Conservation (phyloP, 2,888 invertebrate genomes). For the Aporophyla nigra region DNA sequence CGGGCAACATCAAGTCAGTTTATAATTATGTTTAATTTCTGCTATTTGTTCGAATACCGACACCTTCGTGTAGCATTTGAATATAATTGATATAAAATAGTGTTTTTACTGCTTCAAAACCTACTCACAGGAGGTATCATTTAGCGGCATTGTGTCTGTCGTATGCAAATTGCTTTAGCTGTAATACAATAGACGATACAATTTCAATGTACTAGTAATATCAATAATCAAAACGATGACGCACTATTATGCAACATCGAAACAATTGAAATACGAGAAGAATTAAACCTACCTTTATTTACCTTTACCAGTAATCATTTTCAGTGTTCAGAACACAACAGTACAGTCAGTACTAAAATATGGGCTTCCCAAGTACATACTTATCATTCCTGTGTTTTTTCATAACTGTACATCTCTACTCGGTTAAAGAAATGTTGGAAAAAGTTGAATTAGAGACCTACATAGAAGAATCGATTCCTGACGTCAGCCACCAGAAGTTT, state of each 20-base stretch:
- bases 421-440: constrained; percentile 14
- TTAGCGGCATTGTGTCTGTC: not conserved
- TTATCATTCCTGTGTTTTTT: constrained; percentile 14
- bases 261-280: constrained; percentile 34
- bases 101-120: not conserved
- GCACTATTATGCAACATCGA: constrained; percentile 24
- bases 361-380: constrained; percentile 19
- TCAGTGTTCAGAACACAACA: constrained; percentile 1
- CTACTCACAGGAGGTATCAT: not conserved
- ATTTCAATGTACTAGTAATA: constrained; percentile 15
- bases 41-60: too few relatives aligned
- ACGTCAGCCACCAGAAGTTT: constrained; percentile 77
- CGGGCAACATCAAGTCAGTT: too few relatives aligned
- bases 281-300: not conserved
- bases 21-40: too few relatives aligned
- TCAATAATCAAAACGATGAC: constrained; percentile 29
- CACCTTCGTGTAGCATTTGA: too few relatives aligned
- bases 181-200: not conserved
- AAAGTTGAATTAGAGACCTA: constrained; percentile 75
- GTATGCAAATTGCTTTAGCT: not conserved
- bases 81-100: too few relatives aligned
- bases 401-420: constrained; percentile 7
- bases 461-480: constrained; percentile 69
- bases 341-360: constrained; percentile 10
- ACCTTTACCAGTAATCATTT: not conserved